Evolutionary conservation across 1,140 invertebrate genomes (phyloP).

Genomic region (Trichomalopsis sarcophagae): DNA sequence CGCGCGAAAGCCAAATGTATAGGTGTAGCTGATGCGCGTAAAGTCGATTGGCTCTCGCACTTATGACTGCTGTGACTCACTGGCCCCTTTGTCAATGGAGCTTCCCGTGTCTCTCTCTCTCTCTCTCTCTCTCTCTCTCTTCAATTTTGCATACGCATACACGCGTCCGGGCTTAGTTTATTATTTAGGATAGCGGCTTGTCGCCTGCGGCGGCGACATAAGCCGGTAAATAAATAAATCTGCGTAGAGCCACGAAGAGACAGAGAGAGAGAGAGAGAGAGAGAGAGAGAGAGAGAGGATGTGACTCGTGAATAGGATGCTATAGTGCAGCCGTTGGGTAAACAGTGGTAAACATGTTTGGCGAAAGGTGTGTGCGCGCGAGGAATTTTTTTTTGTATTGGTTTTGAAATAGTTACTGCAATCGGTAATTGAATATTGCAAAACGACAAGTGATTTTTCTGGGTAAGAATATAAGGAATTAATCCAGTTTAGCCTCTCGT

Average conservation of each 20-base stretch:
- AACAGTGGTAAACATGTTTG: neutral
- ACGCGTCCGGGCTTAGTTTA: neutral
- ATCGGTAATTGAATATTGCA: too few species aligned
- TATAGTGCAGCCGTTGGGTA: neutral
- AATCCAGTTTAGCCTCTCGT: too few species aligned
- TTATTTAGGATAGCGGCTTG: constrained; percentile 14
- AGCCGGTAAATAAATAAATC: constrained; percentile 4
- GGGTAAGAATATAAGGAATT: too few species aligned
- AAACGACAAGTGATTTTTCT: too few species aligned
- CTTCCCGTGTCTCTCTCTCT: too few species aligned
- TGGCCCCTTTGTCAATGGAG: too few species aligned
- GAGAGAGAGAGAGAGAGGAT: neutral
- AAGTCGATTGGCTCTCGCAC: neutral
- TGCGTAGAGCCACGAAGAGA: neutral
- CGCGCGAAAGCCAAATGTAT: too few species aligned
- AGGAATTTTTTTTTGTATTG: neutral
- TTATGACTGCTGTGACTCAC: neutral
- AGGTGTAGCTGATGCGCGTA: neutral
- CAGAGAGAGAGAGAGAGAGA: too few species aligned
- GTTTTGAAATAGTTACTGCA: too few species aligned
- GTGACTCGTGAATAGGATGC: neutral
- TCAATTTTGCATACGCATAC: constrained; percentile 14
- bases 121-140: neutral
- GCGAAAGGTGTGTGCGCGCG: neutral
- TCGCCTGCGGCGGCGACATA: neutral